Base-by-base conservation (phyloP, 2,797 vertebrate genomes). In the Sciurus carolinensis region DNA sequence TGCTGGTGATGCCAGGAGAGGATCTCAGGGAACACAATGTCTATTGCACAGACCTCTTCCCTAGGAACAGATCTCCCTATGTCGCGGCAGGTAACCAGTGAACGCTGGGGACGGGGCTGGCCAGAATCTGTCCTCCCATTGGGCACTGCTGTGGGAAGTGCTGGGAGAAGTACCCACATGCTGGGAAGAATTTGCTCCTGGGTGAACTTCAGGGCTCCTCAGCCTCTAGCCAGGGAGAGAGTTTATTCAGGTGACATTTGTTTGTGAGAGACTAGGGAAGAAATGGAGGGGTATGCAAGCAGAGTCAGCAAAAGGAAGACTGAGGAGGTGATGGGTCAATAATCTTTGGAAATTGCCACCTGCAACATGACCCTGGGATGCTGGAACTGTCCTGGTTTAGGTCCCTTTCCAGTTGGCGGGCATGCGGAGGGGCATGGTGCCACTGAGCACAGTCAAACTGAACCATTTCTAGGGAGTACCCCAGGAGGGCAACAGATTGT, bases 351-450 rank as follows among this genome's bases (percentile, higher is more conserved):
- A 73, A 1, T 4, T 10, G 4, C 20, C 15, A 57, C 18, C 28
- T 76, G 33, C 62, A n/a, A 15, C 0, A 18, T 24, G 26, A 15
- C 36, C 2, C 18, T 42, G 20, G 10, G 14, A 20, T n/a, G n/a
- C 57, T 15, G 13, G 67, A 52, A 75, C 30, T 47, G 39, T 17
- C 24, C 15, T 17, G 18, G 85, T 64, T 14, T 62, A 67, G 20
- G 18, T 77, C n/a, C 9, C 5, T 22, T 71, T 44, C 30, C 44
- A 77, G 54, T 57, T 7, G 20, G 54, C 64, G 50, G 10, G 77
- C 36, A 17, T 26, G n/a, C 59, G 20, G 2, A 72, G 26, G 9
- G 24, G 36, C 0, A 0, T 62, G 39, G 44, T 28, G 3, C 10
- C 71, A 17, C n/a, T 7, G 12, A 57, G 10, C 17, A 62, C n/a